Evolutionary conservation across 1,140 invertebrate species (phyloP).

Genomic region (Limonius californicus): DNA sequence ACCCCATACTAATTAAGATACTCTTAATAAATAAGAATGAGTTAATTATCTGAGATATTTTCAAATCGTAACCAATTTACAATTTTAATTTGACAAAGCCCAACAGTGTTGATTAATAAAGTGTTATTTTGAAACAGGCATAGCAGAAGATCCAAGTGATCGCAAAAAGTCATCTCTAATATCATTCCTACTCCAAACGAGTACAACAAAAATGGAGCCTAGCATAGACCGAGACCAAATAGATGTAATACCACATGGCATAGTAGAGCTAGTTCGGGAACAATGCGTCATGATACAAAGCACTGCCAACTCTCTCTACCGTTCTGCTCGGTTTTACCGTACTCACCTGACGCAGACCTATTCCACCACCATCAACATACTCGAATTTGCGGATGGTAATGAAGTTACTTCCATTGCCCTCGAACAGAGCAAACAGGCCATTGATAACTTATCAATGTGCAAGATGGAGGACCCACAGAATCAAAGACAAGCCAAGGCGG

Average conservation of each 20-base stretch:
- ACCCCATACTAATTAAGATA: no score
- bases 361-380: conserved; percentile 58
- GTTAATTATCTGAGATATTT: no score
- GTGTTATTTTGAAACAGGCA: conserved; percentile 42
- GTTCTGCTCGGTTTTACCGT: conserved; percentile 57
- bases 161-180: conserved; percentile 63
- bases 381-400: conserved; percentile 76
- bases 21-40: no score
- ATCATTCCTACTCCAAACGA: conserved; percentile 37
- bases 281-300: conserved; percentile 76
- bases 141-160: conserved; percentile 76
- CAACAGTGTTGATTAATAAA: background rate
- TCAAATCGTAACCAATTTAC: no score
- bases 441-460: conserved; percentile 44
- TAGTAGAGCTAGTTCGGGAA: conserved; percentile 76
- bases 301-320: conserved; percentile 64
- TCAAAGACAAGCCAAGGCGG: conserved; percentile 43
- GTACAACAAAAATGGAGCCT: conserved; percentile 36
- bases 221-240: conserved; percentile 46
- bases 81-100: no score
- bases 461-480: conserved; percentile 44
- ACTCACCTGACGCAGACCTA: conserved; percentile 40
- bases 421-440: conserved; percentile 48
- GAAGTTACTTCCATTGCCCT: conserved; percentile 52
- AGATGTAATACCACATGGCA: conserved; percentile 57